A percentile compares a stretch with the other conserved stretches of the same genome.
Conservation (phyloP, 2,797 vertebrate genomes). For the Trematomus bernacchii region DNA sequence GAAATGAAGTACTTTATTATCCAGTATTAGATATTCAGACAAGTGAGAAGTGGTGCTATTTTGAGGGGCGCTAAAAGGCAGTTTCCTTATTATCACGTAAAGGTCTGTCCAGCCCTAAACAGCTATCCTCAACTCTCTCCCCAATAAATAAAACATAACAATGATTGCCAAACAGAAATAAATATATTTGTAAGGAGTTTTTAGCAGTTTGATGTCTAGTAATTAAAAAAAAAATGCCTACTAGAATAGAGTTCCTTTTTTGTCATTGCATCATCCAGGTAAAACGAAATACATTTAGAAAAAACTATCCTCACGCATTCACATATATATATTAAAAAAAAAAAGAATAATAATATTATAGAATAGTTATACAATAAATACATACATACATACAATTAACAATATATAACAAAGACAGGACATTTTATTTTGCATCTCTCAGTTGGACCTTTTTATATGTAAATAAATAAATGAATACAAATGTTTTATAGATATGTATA, state of each 20-base stretch:
- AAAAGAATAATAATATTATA: too few relatives aligned
- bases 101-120: neutral
- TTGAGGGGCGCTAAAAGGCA: neutral
- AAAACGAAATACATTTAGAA: too few relatives aligned
- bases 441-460: too few relatives aligned
- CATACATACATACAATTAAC: neutral
- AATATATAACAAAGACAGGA: neutral
- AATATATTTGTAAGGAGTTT: neutral
- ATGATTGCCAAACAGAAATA: too few relatives aligned
- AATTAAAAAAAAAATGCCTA: neutral
- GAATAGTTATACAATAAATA: too few relatives aligned
- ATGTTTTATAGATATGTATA: too few relatives aligned
- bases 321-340: too few relatives aligned
- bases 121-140: neutral
- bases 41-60: slow-evolving; percentile 2
- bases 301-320: too few relatives aligned
- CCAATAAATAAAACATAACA: neutral
- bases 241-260: too few relatives aligned
- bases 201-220: neutral
- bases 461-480: too few relatives aligned
- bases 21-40: neutral
- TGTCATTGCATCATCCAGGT: too few relatives aligned
- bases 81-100: neutral
- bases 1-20: neutral
- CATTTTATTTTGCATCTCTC: too few relatives aligned